Conservation (phyloP, 2,797 vertebrate genomes). For the Aratinga solstitialis region DNA sequence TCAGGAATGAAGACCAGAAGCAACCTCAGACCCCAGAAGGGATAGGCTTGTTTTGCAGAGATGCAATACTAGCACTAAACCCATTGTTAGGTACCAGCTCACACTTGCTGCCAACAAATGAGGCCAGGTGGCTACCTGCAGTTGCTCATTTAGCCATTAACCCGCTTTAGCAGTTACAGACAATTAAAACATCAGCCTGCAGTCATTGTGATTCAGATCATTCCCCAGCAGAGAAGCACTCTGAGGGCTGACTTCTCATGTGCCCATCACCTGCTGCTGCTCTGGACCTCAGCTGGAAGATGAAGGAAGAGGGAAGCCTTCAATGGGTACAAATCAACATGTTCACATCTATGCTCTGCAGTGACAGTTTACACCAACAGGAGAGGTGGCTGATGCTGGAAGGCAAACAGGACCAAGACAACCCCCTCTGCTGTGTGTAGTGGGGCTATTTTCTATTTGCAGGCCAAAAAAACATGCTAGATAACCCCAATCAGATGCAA, state of each 20-base stretch:
- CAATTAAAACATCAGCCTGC: not conserved
- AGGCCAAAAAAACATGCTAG: not conserved
- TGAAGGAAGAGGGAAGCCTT: not conserved
- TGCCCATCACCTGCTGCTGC: not conserved
- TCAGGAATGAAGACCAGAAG: not conserved
- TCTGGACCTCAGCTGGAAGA: not conserved
- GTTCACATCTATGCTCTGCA: not conserved
- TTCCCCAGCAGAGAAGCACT: not conserved
- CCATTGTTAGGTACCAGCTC: not conserved
- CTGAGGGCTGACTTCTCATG: not conserved
- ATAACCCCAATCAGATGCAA: not conserved
- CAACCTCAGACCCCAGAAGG: not conserved
- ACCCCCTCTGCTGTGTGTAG: not conserved
- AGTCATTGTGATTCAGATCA: not conserved
- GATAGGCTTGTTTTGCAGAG: not conserved
- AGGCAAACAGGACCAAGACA: not conserved
- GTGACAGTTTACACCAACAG: rapidly evolving
- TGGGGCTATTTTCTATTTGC: not conserved
- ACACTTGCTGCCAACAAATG: not conserved
- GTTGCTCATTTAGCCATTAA: not conserved
- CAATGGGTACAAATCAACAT: rapidly evolving
- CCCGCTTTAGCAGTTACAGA: not conserved
- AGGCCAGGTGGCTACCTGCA: not conserved
- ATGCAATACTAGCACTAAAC: not conserved
- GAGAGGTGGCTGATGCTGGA: rapidly evolving